Base-by-base conservation (phyloP, 2,888 invertebrate genomes). In the Prosopocoilus inquinatus region DNA sequence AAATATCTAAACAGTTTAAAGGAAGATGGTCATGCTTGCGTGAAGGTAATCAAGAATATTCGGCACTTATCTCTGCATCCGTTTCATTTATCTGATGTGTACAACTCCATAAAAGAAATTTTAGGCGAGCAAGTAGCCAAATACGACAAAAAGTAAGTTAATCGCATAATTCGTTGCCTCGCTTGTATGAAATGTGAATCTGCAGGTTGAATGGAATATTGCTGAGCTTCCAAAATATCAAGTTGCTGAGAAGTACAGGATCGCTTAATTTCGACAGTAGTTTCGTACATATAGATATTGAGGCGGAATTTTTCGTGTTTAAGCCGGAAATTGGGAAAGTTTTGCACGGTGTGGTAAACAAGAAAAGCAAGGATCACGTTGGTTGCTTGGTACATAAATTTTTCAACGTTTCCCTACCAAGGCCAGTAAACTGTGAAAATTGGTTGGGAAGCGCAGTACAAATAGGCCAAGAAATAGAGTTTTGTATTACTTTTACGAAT, bases 241-340 rank as follows among this genome's bases (percentile, higher is more conserved):
- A 82, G 63, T 70, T 88, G 16, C 67, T 84, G 9, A 81, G 81
- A 57, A 76, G 81, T 62, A 67, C 81, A 44, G 87, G 86, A n/a
- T 73, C 78, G 11, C 82, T 87, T 52, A 75, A 83, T 56, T 80
- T 83, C 67, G 87, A 88, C 63, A 81, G 81, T 63, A 81, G 82
- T 58, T 85, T 82, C 63, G 81, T 88, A 58, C 84, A 87, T 68
- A 76, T 87, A 58, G 83, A 87, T 76, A 79, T 89, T 2, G 80
- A 84, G 71, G 87, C 84, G 12, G 86, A 88, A 64, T 88, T 87
- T 70, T 88, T 84, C 69, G 75, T 89, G 59, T 88, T 88, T 69
- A 80, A 79, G 60, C 89, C 89, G 9, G 71, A 76, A 70, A 74
- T 86, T 47, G 87, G 85, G 2, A 82, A 82, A 57, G 78, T 74